These are phyloP conservation scores for Hippasteria phrygiana DNA, from an alignment of 53 echinoderm and acorn worm genomes.

Conservation along the genomic window DNA sequence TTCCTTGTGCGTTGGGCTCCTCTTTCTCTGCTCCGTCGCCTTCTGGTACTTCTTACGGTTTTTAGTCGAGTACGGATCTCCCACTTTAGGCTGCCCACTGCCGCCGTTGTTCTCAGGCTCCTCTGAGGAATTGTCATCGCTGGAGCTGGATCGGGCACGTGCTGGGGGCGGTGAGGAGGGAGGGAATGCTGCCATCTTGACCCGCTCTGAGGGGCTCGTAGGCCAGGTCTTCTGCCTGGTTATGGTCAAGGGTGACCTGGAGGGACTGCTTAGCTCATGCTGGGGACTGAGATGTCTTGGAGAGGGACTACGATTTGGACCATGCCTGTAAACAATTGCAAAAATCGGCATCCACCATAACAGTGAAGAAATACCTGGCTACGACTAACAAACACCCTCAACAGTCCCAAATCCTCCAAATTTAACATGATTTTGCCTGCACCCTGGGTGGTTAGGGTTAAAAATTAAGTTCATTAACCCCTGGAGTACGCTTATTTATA, in stretches of 20 bases:
- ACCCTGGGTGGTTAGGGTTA: too few relatives aligned
- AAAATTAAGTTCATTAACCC: too few relatives aligned
- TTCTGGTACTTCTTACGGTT: conserved; percentile 71
- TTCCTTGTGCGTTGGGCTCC: conserved; percentile 63
- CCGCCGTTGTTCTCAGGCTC: not conserved
- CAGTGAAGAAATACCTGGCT: too few relatives aligned
- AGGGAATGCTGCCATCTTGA: conserved; percentile 29
- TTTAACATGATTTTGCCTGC: too few relatives aligned
- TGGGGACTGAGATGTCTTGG: conserved; percentile 53
- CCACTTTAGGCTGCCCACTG: not conserved
- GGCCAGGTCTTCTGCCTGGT: conserved; percentile 10
- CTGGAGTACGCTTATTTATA: too few relatives aligned
- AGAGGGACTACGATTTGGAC: conserved; percentile 54
- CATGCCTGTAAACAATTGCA: conserved; percentile 2
- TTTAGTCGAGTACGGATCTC: conserved; percentile 68
- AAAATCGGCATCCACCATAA: not conserved
- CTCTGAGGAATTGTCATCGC: not conserved
- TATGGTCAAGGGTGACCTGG: conserved; percentile 8
- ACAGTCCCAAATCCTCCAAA: too few relatives aligned
- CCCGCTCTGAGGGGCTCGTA: conserved; percentile 49
- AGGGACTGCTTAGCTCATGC: conserved; percentile 30
- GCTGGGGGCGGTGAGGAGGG: not conserved
- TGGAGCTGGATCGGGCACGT: conserved; percentile 41
- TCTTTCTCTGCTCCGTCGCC: conserved; percentile 53
- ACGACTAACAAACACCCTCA: too few relatives aligned